Percentiles rank a stretch among this genome's conserved stretches.
These are phyloP conservation scores for Chondrilla cf. caribensis DNA, from an alignment of 37 sponge, comb jelly and placozoan genomes.

Conservation along the genomic window DNA sequence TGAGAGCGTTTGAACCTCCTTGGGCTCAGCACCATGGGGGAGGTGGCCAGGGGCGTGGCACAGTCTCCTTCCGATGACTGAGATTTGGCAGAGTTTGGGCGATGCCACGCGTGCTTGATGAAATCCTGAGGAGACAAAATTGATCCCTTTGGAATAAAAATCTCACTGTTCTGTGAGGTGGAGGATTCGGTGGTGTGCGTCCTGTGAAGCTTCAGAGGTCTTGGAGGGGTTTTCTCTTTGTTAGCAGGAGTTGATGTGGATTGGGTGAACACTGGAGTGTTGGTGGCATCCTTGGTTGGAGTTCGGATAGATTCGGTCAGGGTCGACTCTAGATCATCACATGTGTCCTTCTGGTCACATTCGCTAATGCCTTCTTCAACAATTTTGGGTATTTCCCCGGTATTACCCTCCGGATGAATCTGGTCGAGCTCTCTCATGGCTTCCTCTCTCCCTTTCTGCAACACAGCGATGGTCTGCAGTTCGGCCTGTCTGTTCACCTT, in stretches of 20 bases:
- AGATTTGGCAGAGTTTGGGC: constrained; percentile 1
- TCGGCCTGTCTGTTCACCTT: constrained; percentile 69
- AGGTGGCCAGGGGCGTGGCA: neutral
- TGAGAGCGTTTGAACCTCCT: neutral
- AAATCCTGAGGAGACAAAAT: neutral
- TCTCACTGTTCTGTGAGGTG: neutral
- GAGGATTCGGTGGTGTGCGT: constrained; percentile 11
- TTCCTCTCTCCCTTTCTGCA: constrained; percentile 54
- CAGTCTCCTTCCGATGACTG: neutral
- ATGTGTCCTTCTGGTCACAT: neutral
- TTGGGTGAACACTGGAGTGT: neutral
- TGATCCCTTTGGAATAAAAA: neutral
- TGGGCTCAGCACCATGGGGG: constrained; percentile 1
- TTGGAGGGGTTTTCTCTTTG: too few species aligned
- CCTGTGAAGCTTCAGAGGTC: neutral
- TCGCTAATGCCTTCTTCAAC: too few species aligned
- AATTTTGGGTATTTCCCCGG: neutral
- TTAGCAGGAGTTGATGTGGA: neutral
- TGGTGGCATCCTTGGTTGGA: neutral
- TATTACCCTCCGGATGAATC: neutral
- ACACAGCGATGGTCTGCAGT: constrained; percentile 59
- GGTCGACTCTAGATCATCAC: neutral
- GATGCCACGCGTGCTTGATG: neutral
- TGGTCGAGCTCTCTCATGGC: constrained; percentile 31
- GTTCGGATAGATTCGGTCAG: neutral